These are phyloP conservation scores for Coenonympha arcania DNA, from an alignment of 2,888 invertebrate species.

Conservation along the genomic window DNA sequence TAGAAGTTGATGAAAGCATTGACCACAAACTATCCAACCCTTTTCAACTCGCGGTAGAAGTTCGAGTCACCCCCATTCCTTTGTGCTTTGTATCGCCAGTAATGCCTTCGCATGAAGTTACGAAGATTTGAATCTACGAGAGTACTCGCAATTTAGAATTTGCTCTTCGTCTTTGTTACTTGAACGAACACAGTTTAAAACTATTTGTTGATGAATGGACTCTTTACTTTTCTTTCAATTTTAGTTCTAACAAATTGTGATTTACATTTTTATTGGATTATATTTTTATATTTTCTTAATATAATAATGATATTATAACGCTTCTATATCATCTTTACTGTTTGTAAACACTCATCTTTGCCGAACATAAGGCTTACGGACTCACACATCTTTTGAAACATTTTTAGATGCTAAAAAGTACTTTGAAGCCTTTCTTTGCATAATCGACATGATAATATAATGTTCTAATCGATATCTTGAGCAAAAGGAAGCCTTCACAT, in stretches of 20 bases:
- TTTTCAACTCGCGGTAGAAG: constrained; percentile 47
- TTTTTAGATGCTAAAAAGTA: no score
- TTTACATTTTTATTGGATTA: neutral
- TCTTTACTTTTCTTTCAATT: neutral
- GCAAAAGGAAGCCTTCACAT: no score
- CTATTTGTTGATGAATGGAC: neutral
- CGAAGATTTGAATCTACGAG: constrained; percentile 13
- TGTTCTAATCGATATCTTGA: no score
- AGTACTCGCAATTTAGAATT: constrained; percentile 12
- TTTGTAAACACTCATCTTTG: neutral
- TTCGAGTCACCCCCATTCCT: constrained; percentile 24
- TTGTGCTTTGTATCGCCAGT: constrained; percentile 20
- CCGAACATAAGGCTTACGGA: no score
- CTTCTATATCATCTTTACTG: neutral
- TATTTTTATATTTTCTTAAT: neutral
- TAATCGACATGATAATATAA: no score
- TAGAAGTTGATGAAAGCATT: constrained; percentile 35
- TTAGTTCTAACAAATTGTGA: neutral
- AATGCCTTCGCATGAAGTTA: constrained; percentile 3
- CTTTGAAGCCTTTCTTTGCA: no score
- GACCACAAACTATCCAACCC: constrained; percentile 43
- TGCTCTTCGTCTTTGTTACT: constrained; percentile 2
- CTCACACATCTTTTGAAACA: no score
- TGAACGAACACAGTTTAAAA: neutral
- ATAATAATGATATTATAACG: neutral